Evolutionary conservation across 2,888 invertebrate species (phyloP).

Genomic region (Drosophila sordidapex): DNA sequence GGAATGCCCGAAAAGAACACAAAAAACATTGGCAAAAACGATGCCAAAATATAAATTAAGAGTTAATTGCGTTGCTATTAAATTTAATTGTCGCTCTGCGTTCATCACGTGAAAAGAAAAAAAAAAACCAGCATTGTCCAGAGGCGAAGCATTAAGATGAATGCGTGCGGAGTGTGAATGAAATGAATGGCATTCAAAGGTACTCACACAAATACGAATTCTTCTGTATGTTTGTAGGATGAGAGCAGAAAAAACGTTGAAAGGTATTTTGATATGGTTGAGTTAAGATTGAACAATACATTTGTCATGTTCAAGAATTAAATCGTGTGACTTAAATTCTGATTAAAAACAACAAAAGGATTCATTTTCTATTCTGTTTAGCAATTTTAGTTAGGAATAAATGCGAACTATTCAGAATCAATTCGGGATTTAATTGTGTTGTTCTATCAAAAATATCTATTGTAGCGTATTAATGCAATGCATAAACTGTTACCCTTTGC

Average conservation of each 20-base stretch:
- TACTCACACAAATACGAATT: slow-evolving; percentile 14
- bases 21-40: slow-evolving; percentile 34
- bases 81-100: slow-evolving; percentile 76
- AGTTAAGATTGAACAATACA: slow-evolving; percentile 19
- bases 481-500: not conserved
- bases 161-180: slow-evolving; percentile 60
- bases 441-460: not conserved
- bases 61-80: slow-evolving; percentile 79
- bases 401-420: not conserved
- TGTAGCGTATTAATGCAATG: not conserved
- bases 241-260: slow-evolving; percentile 15
- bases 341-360: slow-evolving; percentile 3
- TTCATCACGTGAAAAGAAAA: slow-evolving; percentile 30
- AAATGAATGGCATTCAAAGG: slow-evolving; percentile 60
- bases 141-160: slow-evolving; percentile 56
- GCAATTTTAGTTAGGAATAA: not conserved
- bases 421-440: not conserved
- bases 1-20: slow-evolving; percentile 12
- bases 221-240: not conserved
- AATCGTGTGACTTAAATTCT: not conserved
- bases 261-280: slow-evolving; percentile 22
- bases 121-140: slow-evolving; percentile 1
- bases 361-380: not conserved
- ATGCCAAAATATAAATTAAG: slow-evolving; percentile 72
- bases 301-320: slow-evolving; percentile 5